Percentiles rank a stretch among this genome's conserved stretches.
phyloP scores from a whole-genome alignment of 2,797 vertebrate species.

The Pelobates cultripes region DNA sequence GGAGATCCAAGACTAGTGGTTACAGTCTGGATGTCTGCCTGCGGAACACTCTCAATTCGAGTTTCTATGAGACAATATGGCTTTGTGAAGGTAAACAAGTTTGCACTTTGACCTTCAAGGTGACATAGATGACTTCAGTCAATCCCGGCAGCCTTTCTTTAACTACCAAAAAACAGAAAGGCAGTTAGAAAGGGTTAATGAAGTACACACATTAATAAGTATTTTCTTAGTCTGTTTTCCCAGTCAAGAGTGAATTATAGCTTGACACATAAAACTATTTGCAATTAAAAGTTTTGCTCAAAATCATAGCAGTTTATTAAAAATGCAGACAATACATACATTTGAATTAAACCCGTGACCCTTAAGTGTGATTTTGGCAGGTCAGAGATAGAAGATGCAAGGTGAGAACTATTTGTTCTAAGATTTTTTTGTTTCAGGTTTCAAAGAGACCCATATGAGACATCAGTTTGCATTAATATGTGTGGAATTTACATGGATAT shows the following conservation, averaged over 20 bases:
- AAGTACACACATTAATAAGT: neutral
- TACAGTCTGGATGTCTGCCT: slow-evolving; percentile 47
- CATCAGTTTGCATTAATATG: too few species aligned
- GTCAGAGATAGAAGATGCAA: too few species aligned
- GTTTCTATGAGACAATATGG: neutral
- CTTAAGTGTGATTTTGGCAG: too few species aligned
- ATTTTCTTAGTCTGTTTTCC: slow-evolving; percentile 9
- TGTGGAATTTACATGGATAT: too few species aligned
- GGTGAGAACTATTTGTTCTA: too few species aligned
- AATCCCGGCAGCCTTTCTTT: slow-evolving; percentile 17
- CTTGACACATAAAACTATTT: neutral
- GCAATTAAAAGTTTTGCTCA: neutral
- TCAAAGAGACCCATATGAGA: too few species aligned
- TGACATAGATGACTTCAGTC: slow-evolving; percentile 34
- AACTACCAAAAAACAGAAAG: slow-evolving; percentile 32
- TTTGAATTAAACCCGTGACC: too few species aligned
- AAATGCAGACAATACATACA: too few species aligned
- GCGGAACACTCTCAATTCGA: slow-evolving; percentile 39
- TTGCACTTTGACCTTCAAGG: slow-evolving; percentile 51
- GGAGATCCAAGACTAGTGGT: slow-evolving; percentile 49
- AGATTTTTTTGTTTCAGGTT: too few species aligned
- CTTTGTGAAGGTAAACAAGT: slow-evolving; percentile 45
- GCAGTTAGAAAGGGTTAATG: slow-evolving; percentile 26
- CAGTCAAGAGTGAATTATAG: slow-evolving; percentile 7
- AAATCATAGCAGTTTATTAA: neutral